Percentiles rank a stretch among this genome's conserved stretches.
Conservation (phyloP, 2,113 vertebrate species). For the Peromyscus leucopus region DNA sequence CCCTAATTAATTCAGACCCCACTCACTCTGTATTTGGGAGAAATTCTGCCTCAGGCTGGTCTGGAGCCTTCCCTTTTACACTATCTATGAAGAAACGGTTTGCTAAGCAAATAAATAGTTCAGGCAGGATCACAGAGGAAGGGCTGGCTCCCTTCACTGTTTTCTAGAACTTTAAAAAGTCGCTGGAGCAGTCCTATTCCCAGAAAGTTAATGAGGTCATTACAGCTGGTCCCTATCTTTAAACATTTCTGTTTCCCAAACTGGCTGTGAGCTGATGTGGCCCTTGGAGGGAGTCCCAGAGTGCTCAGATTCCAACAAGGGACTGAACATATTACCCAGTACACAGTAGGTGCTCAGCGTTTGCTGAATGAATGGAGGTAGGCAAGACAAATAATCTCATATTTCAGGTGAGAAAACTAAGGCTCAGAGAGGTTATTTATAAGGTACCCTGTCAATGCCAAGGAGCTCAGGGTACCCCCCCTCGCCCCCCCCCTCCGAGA, state of each 20-base stretch:
- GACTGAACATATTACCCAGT: background rate
- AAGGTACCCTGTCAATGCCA: background rate
- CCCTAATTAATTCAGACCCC: slow-evolving; percentile 83
- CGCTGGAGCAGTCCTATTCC: slow-evolving; percentile 65
- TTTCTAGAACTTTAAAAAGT: slow-evolving; percentile 77
- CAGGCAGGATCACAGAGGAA: slow-evolving; percentile 75
- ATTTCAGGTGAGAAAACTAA: slow-evolving; percentile 10
- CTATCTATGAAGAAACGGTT: slow-evolving; percentile 81
- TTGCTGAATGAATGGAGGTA: background rate
- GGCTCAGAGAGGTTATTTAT: background rate
- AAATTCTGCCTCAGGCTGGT: slow-evolving; percentile 71
- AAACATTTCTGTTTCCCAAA: slow-evolving; percentile 66
- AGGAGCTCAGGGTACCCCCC: background rate
- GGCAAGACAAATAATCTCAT: background rate
- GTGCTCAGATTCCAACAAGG: background rate
- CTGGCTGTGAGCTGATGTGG: slow-evolving; percentile 13
- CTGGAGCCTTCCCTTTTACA: slow-evolving; percentile 78
- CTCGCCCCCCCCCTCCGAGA: too few relatives aligned
- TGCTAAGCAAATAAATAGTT: slow-evolving; percentile 82
- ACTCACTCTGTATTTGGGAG: slow-evolving; percentile 76
- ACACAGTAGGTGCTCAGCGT: slow-evolving; percentile 19
- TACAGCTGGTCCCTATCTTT: slow-evolving; percentile 80
- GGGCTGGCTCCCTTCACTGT: slow-evolving; percentile 72
- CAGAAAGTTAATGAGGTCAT: slow-evolving; percentile 80
- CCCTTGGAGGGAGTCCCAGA: background rate